Evolutionary conservation across 2,113 vertebrate species (phyloP), one percentile per base, ranked within the genome.

Genomic region (Tyrannus savana): DNA sequence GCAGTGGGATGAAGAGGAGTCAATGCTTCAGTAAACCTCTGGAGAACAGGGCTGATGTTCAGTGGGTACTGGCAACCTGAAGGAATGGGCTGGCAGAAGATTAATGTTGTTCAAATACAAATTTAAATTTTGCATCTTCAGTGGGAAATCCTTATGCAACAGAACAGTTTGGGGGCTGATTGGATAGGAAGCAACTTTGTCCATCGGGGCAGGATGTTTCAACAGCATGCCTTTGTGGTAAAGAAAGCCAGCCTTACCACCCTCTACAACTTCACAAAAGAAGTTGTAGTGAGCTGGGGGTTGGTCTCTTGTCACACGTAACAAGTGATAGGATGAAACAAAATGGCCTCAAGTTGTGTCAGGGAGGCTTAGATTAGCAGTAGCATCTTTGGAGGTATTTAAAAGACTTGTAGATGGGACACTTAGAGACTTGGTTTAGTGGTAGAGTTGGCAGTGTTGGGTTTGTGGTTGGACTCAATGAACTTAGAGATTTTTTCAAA

Each of bases 201-300:
- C 47, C 21, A 7, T 22, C 17, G 13, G 33, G 12, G 3, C 9
- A 50, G 81, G 49, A 68, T 25, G 8, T 37, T 74, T 66, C 23
- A 55, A 5, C 6, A 56, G 10, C 8, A 4, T 41, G 58, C 10
- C 21, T 55, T 49, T 15, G 12, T 23, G 58, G 19, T 27, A 75
- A 52, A 69, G 41, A 17, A 69, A 73, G 31, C 7, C 46, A 81
- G n/a, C 25, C 5, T 37, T 9, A 50, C 28, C 19, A 16, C 8
- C 6, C 5, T 46, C 33, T 30, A 28, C 37, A 46, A 24, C 8
- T 4, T 10, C 35, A 28, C 11, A 33, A 52, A 44, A 19, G 31
- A 67, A 67, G 19, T 3, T 39, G 28, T 21, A 28, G 23, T 0
- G 0, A 75, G 69, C 8, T 31, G 23, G 2, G 2, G 46, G 28